Conservation (phyloP, 2,888 invertebrate species). For the Chamaedrilus cognettii region DNA sequence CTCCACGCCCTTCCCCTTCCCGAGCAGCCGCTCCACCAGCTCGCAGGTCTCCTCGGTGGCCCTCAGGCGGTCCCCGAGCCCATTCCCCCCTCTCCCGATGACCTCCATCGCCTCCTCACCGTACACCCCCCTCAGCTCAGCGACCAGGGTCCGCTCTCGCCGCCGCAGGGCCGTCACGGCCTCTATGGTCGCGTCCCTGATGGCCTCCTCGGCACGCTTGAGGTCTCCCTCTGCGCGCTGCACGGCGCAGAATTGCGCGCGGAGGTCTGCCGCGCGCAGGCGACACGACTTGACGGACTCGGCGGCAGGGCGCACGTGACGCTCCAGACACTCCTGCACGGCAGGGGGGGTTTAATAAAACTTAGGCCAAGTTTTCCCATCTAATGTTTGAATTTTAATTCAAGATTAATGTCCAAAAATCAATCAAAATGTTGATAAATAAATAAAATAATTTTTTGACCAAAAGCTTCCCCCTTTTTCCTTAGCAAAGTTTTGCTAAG, state of each 20-base stretch:
- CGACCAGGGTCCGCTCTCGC: conserved; percentile 49
- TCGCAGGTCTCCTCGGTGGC: conserved; percentile 51
- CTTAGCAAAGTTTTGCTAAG: too few relatives aligned
- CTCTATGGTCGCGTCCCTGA: conserved; percentile 52
- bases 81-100: conserved; percentile 44
- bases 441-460: too few relatives aligned
- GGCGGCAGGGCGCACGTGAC: conserved; percentile 39
- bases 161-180: conserved; percentile 42
- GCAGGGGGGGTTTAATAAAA: conserved; percentile 56
- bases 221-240: conserved; percentile 49
- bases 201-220: conserved; percentile 51
- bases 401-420: too few relatives aligned
- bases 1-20: conserved; percentile 51
- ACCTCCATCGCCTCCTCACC: conserved; percentile 48
- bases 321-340: conserved; percentile 51
- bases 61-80: conserved; percentile 40
- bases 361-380: too few relatives aligned
- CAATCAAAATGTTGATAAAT: too few relatives aligned
- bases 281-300: conserved; percentile 24
- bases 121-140: conserved; percentile 48
- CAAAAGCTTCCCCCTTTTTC: too few relatives aligned
- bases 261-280: conserved; percentile 43
- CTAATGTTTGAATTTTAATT: too few relatives aligned
- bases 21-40: conserved; percentile 54
- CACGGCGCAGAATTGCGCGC: conserved; percentile 45